phyloP scores from a whole-genome alignment of 1,140 invertebrate genomes.

The Ptiloglossa arizonensis region DNA sequence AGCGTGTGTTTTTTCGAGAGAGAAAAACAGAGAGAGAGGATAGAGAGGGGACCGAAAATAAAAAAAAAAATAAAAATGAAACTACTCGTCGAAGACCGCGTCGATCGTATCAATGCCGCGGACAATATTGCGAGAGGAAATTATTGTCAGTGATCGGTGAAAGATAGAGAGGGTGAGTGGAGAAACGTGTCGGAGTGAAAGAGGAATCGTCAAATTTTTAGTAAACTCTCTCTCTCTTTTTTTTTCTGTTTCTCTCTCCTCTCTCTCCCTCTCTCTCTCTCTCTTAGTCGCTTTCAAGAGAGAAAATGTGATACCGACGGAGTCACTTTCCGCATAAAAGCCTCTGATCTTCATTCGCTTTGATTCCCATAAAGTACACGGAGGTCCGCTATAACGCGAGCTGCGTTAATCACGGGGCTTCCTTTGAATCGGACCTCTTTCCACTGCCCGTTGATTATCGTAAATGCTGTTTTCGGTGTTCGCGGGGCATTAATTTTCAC shows the following conservation, averaged over 20 bases:
- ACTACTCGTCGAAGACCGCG: background rate
- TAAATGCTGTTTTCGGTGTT: background rate
- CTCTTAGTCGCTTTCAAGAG: too few species aligned
- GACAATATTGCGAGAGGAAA: conserved; percentile 10
- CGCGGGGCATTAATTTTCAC: background rate
- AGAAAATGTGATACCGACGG: background rate
- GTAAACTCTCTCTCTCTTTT: too few species aligned
- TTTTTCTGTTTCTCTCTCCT: too few species aligned
- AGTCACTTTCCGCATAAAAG: conserved; percentile 7
- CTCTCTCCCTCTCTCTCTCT: too few species aligned
- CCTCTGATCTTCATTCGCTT: background rate
- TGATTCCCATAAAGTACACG: background rate
- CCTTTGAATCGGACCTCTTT: background rate
- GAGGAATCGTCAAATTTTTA: background rate
- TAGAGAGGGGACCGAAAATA: background rate
- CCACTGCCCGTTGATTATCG: background rate
- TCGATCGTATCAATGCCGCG: conserved; percentile 3
- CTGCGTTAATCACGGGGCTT: background rate
- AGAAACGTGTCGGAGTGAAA: too few species aligned
- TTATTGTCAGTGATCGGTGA: background rate
- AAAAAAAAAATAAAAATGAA: too few species aligned
- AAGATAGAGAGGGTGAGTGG: too few species aligned
- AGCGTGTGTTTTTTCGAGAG: background rate
- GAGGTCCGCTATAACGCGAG: background rate
- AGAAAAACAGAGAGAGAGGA: background rate